Percentiles rank a stretch among this genome's conserved stretches.
Evolutionary conservation across 2,888 invertebrate species (phyloP).

Genomic region (Aspidiotus destructor): DNA sequence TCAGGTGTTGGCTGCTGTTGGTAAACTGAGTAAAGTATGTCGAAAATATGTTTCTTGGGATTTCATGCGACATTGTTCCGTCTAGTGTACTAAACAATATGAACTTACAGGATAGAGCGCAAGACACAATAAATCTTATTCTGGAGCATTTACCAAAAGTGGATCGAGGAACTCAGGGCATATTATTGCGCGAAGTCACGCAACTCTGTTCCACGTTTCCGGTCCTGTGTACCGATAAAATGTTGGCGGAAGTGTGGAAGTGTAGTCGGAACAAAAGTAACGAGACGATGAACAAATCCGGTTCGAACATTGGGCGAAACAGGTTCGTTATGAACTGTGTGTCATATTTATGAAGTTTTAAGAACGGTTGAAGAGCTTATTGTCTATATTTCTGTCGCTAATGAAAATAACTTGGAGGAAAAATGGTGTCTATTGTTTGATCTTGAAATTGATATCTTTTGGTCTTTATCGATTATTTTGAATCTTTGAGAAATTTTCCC

Average conservation of each 20-base stretch:
- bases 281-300: conserved; percentile 19
- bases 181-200: conserved; percentile 68
- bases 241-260: conserved; percentile 62
- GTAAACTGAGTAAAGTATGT: conserved; percentile 57
- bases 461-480: too few relatives aligned
- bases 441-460: too few relatives aligned
- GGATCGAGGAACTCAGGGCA: conserved; percentile 62
- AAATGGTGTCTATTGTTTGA: too few relatives aligned
- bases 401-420: too few relatives aligned
- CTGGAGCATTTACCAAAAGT: conserved; percentile 61
- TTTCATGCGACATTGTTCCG: background rate
- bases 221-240: conserved; percentile 66
- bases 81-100: background rate
- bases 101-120: conserved; percentile 57
- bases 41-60: background rate
- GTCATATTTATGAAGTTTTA: too few relatives aligned
- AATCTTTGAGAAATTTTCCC: too few relatives aligned
- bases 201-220: conserved; percentile 71
- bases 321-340: conserved; percentile 11
- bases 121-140: conserved; percentile 71
- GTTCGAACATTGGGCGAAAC: conserved; percentile 11
- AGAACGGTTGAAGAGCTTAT: too few relatives aligned
- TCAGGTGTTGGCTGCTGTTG: conserved; percentile 59
- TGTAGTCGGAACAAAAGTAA: conserved; percentile 41
- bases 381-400: too few relatives aligned